Evolutionary conservation across 2,888 invertebrate species (phyloP).

Genomic region (Choristoneura rosaceana): DNA sequence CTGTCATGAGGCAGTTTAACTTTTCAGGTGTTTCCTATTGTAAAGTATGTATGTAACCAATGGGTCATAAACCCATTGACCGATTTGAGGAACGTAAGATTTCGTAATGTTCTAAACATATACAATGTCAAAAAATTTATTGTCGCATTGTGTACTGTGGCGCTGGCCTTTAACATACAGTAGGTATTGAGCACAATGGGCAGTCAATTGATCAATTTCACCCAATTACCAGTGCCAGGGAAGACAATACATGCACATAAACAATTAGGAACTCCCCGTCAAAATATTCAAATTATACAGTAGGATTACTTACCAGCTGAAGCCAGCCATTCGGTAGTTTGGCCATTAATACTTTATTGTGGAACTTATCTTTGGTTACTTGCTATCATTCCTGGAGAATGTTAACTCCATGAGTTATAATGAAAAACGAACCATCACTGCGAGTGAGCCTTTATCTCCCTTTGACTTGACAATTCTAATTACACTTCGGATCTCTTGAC

Average conservation of each 20-base stretch:
- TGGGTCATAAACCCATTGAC: constrained; percentile 47
- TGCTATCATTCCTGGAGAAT: constrained; percentile 58
- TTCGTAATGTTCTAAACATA: constrained; percentile 46
- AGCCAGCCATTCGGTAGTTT: constrained; percentile 85
- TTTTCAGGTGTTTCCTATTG: constrained; percentile 19
- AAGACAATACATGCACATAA: constrained; percentile 67
- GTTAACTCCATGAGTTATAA: constrained; percentile 48
- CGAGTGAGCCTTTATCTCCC: constrained; percentile 46
- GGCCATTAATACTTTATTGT: constrained; percentile 72
- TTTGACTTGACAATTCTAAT: constrained; percentile 26
- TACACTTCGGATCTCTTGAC: neutral
- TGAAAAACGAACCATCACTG: constrained; percentile 52
- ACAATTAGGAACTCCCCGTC: constrained; percentile 62
- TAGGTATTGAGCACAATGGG: constrained; percentile 52
- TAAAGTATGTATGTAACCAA: constrained; percentile 43
- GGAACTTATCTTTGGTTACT: constrained; percentile 51
- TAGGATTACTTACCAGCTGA: constrained; percentile 78
- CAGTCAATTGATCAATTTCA: constrained; percentile 68
- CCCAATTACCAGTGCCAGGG: constrained; percentile 66
- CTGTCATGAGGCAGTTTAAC: neutral
- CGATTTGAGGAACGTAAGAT: constrained; percentile 44
- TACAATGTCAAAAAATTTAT: constrained; percentile 34
- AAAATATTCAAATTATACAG: constrained; percentile 41
- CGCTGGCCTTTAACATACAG: constrained; percentile 16
- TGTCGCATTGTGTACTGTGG: constrained; percentile 25